A percentile compares a stretch with the other conserved stretches of the same genome.
phyloP scores from a whole-genome alignment of 1,140 invertebrate species.

The Brachionus sp. region DNA sequence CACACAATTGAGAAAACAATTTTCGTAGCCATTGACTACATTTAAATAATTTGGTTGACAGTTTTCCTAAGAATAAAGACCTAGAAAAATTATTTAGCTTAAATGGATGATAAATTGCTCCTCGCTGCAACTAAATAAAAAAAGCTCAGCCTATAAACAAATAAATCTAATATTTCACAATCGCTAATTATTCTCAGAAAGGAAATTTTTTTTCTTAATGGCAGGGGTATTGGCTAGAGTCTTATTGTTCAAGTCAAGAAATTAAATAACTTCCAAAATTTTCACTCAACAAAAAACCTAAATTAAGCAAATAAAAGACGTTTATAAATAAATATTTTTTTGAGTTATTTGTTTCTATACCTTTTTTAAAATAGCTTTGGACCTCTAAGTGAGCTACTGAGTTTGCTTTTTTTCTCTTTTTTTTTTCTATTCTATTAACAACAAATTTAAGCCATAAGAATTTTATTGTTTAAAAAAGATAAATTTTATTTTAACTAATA shows the following conservation, averaged over 20 bases:
- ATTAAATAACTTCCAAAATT: background rate
- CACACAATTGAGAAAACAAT: background rate
- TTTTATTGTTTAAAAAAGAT: constrained; percentile 1
- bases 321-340: background rate
- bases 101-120: background rate
- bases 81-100: background rate
- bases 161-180: background rate
- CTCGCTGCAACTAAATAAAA: background rate
- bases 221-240: background rate
- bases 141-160: background rate
- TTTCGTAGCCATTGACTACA: background rate
- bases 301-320: background rate
- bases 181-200: background rate
- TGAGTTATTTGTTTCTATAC: constrained; percentile 3
- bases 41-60: background rate
- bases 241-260: background rate
- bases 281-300: background rate
- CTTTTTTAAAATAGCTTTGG: background rate
- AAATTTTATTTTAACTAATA: background rate
- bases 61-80: background rate
- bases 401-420: background rate
- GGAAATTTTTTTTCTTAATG: background rate
- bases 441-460: constrained; percentile 4
- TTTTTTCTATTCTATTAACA: background rate
- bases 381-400: background rate